Percentiles rank a stretch among this genome's conserved stretches.
Evolutionary conservation across 2,797 vertebrate species (phyloP).

Genomic region (Falco concolor): DNA sequence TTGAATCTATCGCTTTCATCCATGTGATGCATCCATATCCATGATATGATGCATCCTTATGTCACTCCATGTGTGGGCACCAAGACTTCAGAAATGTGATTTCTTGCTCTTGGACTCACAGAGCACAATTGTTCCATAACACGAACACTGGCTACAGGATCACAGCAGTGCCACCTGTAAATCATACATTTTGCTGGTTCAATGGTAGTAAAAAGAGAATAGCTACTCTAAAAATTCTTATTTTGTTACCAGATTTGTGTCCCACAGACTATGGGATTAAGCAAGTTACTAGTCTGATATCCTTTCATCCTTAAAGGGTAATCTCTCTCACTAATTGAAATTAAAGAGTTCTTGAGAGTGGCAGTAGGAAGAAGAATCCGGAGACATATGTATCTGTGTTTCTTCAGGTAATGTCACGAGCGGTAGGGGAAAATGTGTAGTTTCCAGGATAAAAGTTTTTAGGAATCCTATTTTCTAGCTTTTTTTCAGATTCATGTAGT

Average conservation of each 20-base stretch:
- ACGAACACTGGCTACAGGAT: neutral
- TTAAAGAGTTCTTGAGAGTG: neutral
- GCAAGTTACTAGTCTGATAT: neutral
- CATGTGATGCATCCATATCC: too few species aligned
- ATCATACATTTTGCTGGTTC: neutral
- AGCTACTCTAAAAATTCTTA: neutral
- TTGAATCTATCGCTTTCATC: neutral
- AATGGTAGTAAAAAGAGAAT: neutral
- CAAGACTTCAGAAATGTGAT: neutral
- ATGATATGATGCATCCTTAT: too few species aligned
- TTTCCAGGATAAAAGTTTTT: neutral
- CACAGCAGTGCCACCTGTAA: neutral
- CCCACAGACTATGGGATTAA: neutral
- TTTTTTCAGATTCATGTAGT: neutral
- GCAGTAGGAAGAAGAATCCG: neutral
- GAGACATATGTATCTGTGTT: neutral
- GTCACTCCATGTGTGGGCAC: too few species aligned
- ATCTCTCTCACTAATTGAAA: neutral
- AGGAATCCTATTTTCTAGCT: neutral
- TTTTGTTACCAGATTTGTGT: neutral
- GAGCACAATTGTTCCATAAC: neutral
- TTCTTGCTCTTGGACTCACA: neutral
- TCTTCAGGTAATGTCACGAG: accelerated
- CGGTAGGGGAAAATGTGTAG: accelerated
- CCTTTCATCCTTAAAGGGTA: neutral